Evolutionary conservation across 2,888 invertebrate genomes (phyloP).

Genomic region (Acanthopleura granulata): DNA sequence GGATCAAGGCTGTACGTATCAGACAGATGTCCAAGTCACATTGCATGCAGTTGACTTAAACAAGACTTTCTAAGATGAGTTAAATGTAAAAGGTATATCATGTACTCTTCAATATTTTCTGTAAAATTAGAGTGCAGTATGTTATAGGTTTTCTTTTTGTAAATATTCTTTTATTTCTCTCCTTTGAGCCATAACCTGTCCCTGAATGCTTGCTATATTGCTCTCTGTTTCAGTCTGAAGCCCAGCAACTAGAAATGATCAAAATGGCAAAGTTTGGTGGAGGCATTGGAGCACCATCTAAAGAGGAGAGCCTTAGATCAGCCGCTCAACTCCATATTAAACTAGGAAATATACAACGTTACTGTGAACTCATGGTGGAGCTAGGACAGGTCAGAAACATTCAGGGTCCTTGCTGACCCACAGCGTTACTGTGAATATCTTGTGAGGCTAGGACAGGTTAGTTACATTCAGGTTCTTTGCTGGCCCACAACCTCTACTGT

Average conservation of each 20-base stretch:
- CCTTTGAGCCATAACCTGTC: too few species aligned
- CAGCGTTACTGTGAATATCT: too few species aligned
- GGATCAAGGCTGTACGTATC: conserved; percentile 62
- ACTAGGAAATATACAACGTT: conserved; percentile 68
- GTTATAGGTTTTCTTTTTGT: too few species aligned
- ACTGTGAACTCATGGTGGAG: conserved; percentile 70
- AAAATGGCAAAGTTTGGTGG: conserved; percentile 60
- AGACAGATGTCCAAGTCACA: too few species aligned
- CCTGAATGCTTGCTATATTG: neutral
- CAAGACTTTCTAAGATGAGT: too few species aligned
- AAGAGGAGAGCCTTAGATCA: conserved; percentile 59
- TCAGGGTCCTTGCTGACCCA: neutral
- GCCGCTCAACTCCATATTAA: conserved; percentile 66
- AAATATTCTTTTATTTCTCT: too few species aligned
- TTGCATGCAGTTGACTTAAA: too few species aligned
- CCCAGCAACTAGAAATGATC: conserved; percentile 68
- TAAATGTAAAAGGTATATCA: too few species aligned
- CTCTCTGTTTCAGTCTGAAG: conserved; percentile 47
- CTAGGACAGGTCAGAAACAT: conserved; percentile 61
- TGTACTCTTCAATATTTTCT: too few species aligned
- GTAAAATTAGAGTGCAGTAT: too few species aligned
- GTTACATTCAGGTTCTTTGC: neutral
- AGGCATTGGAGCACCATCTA: conserved; percentile 57
- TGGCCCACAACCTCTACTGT: conserved; percentile 52
- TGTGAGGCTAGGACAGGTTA: too few species aligned